Percentiles rank a stretch among this genome's conserved stretches.
These are phyloP conservation scores for Chymomyza amoena DNA, from an alignment of 2,888 invertebrate species.

Conservation along the genomic window DNA sequence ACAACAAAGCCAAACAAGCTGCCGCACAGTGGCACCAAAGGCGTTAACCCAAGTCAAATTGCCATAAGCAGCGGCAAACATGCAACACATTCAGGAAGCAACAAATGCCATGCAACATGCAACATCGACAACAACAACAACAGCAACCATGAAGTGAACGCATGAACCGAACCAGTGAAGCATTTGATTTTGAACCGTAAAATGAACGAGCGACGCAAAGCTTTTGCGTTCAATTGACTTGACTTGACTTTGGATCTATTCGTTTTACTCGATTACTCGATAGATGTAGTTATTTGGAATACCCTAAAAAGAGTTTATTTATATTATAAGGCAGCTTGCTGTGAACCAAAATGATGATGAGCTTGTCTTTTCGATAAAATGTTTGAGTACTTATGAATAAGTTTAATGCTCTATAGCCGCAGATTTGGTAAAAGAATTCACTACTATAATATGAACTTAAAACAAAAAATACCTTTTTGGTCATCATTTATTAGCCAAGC, in stretches of 20 bases:
- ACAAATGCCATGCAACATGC: slow-evolving; percentile 33
- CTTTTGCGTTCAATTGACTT: not conserved
- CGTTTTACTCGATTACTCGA: not conserved
- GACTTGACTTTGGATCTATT: not conserved
- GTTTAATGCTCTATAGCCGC: no score
- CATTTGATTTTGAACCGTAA: slow-evolving; percentile 53
- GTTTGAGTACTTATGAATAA: no score
- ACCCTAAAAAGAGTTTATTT: not conserved
- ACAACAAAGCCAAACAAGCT: not conserved
- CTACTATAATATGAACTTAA: no score
- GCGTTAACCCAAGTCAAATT: not conserved
- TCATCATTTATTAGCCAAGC: no score
- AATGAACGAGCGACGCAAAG: slow-evolving; percentile 37
- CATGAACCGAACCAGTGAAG: slow-evolving; percentile 57
- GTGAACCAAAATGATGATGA: no score
- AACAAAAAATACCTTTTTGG: no score
- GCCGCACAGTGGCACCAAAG: not conserved
- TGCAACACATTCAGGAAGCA: slow-evolving; percentile 69
- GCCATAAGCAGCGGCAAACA: slow-evolving; percentile 44
- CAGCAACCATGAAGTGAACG: slow-evolving; percentile 33
- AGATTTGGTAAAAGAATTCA: no score
- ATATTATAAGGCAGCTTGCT: no score
- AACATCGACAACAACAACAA: slow-evolving; percentile 16
- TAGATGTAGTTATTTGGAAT: not conserved
- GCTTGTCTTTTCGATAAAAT: no score